Evolutionary conservation across 2,888 invertebrate genomes (phyloP), one percentile per base, ranked within the genome.

Genomic region (Catocala nupta): DNA sequence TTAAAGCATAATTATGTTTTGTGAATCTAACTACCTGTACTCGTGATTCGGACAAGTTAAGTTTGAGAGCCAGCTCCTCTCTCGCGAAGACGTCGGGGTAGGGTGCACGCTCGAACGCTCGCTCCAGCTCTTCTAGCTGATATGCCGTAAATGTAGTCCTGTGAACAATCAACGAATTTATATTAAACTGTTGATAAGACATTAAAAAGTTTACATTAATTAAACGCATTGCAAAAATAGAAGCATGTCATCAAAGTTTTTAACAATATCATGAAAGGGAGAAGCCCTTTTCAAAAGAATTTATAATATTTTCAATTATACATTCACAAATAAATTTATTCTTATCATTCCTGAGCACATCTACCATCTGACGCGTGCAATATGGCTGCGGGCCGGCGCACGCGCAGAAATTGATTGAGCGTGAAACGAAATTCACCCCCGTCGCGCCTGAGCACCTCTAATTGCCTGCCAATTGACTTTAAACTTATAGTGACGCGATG

Each of bases 141-240:
- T 98, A 98, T 0, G 98, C 98, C 5, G 99, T 99, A 84, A 99
- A 99, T 6, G 99, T 99, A 1, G 99, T 99, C 90, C 99, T 99
- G 95, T 5, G 89, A 91, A 80, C 70, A 87, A 86, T 76, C 42
- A 65, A 36, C 45, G 7, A 12, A 9, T 12, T 45, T 12, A 45
- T 6, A 7, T 12, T 45, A n/a, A 12, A 45, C 5, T 45, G 4
- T 43, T 5, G 11, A 43, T 5, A 43, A 43, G 10, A 43, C 11
- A 39, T 39, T 4, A 25, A 25, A 25, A 25, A 25, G 9, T 9
- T 9, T 39, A 39, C 36, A 39, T 25, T 25, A 39, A 39, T 9
- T 39, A 39, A 39, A 39, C 16, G 4, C 6, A 47, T 13, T 7
- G n/a, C 8, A 63, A 71, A 25, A 25, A 25, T 25, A 25, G 25